Base-by-base conservation (phyloP, 2,113 vertebrate species). In the Pelvicachromis taeniatus region DNA sequence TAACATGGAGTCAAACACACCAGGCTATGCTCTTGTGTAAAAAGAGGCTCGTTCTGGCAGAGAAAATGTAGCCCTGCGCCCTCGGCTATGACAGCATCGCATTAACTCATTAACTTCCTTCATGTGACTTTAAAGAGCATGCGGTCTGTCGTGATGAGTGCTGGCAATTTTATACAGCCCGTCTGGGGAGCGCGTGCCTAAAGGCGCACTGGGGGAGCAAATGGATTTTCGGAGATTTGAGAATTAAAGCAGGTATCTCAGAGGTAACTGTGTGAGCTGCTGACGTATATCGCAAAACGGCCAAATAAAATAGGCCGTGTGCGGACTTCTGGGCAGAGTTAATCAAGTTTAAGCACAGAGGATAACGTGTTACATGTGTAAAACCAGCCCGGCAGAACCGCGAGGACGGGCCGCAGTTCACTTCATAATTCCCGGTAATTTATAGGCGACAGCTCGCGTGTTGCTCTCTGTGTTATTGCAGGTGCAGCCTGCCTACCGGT, bases 391-490 rank as follows among this genome's bases (percentile, higher is more conserved):
- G 45, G 56, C 73, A 82, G 63, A 91, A 55, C 85, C 38, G 75
- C 45, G 78, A 68, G 45, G 40, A 89, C 65, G 55, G 53, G 50
- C 61, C 55, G 21, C 54, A 58, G 31, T 26, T 50, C 40, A 54
- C 52, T 63, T 58, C 10, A 53, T 50, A 61, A 45, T 50, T 42
- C 63, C 87, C 13, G 29, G 78, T 73, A 21, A 89, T 84, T 42
- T 82, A 77, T 5, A 80, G 85, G 48, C 54, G 61, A 85, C 83
- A 78, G 55, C 23, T 54, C 26, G 82, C 81, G 56, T 14, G 65
- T 81, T 59, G 65, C 77, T 54, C 56, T 54, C 42, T 4, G 80
- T 89, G 87, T 92, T 92, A 5, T 78, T 90, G 86, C 91, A 93
- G 91, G 90, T 94, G 90, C 83, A 84, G 86, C 14, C 73, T 80